Evolutionary conservation across 2,113 vertebrate genomes (phyloP), one percentile per base, ranked within the genome.

Genomic region (Rhabdornis inornatus): DNA sequence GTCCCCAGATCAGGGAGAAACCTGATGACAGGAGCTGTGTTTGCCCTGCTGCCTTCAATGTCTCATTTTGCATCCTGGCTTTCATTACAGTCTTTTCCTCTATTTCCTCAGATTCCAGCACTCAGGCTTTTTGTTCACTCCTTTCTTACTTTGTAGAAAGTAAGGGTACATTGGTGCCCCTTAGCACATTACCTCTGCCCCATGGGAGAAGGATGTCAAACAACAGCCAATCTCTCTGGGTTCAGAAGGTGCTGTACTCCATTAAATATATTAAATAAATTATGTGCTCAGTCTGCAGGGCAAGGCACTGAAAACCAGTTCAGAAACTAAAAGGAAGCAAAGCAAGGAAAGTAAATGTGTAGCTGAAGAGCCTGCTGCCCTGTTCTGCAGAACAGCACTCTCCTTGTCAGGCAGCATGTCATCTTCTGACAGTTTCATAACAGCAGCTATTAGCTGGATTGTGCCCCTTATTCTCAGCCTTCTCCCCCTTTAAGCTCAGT

Each of bases 1-100:
- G 80, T 87, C 63, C 84, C 50, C 49, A 79, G 49, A 80, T 78
- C 79, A 96, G 72, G 24, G 57, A 96, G 77, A 93, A 95, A 66
- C 20, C 52, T 52, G 79, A 65, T 30, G 47, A 75, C 78, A 94
- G 56, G 61, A 87, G 47, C 45, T 63, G 53, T 65, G 66, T 92
- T 92, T 87, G 40, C 72, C 93, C 80, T 78, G 37, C 65, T 96
- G 53, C 74, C 30, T 85, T 74, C 49, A 50, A 28, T 28, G 7
- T 80, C 72, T 90, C 89, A 63, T 49, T 91, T 77, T 83, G 35
- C 30, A 91, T 17, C 63, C 60, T 90, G 71, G 85, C 74, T 89
- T 96, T 89, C 91, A 35, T 47, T 69, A 64, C 8, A 16, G 3
- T 74, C 33, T 93, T 92, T 72, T 24, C 68, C 33, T 78, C 23